Evolutionary conservation across 2,888 invertebrate species (phyloP), one percentile per base, ranked within the genome.

Genomic region (Agrochola lychnidis): DNA sequence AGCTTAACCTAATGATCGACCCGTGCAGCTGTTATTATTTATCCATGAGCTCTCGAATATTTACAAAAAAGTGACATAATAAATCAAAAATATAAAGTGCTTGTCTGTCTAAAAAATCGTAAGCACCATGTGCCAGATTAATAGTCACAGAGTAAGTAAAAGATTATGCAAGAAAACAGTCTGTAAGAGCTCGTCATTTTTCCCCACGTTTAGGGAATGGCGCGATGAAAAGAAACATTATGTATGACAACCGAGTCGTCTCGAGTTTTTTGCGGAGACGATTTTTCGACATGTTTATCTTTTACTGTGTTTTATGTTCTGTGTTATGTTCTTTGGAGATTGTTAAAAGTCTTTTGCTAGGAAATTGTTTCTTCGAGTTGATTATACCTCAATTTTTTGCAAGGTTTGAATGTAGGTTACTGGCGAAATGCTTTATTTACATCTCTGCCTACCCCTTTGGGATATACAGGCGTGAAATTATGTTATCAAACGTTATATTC

Each of bases 151-250:
- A 73, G 68, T 66, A 66, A 73, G 83, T 45, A 70, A 64, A 72
- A 77, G 51, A 78, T 79, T 86, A 84, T 86, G 74, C 76, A 72
- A 42, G 61, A 53, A 68, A 73, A 62, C 62, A 51, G 69, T 42
- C 19, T 70, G 48, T 61, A 53, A 78, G 51, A 79, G 53, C 61
- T 9, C 63, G 56, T 36, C 70, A 79, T 82, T 79, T 79, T 68
- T 62, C 22, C 19, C 22, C 45, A 30, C 63, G 42, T 68, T 81
- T 22, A 68, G 12, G 62, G 74, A 79, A 85, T 83, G 63, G 22
- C 22, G 40, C 57, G 53, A 64, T 77, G 79, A 79, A 79, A 79
- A 70, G 70, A 76, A 70, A 73, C 83, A 84, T 85, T 79, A 74
- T 74, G 71, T 74, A 56, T 77, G 73, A 79, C 83, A 75, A 63